These are phyloP conservation scores for Plectrocnemia conspersa DNA, from an alignment of 1,140 invertebrate species.

Conservation along the genomic window DNA sequence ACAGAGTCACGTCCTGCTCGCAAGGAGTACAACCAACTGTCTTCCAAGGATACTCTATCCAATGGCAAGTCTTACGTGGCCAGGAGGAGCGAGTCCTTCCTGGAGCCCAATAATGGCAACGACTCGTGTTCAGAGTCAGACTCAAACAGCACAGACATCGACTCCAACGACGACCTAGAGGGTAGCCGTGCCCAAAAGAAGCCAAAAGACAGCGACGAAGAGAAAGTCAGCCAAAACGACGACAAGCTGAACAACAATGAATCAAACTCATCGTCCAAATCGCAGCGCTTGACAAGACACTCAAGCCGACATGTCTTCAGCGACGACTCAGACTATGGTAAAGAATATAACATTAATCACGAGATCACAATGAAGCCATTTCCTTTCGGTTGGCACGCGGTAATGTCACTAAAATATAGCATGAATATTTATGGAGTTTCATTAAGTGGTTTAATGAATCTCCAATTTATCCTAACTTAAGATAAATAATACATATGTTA, in stretches of 20 bases:
- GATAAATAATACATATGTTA: no score
- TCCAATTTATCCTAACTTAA: no score
- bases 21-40: slow-evolving; percentile 52
- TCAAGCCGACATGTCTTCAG: slow-evolving; percentile 47
- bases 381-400: no score
- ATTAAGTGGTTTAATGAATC: no score
- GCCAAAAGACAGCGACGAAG: slow-evolving; percentile 2
- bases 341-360: no score
- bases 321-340: slow-evolving; percentile 51
- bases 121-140: slow-evolving; percentile 42
- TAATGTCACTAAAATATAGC: no score
- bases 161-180: slow-evolving; percentile 34
- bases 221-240: slow-evolving; percentile 35
- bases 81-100: slow-evolving; percentile 43
- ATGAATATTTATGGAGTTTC: no score
- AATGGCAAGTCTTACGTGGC: slow-evolving; percentile 45
- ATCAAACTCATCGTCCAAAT: slow-evolving; percentile 27
- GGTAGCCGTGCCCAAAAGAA: slow-evolving; percentile 15
- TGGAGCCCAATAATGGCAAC: slow-evolving; percentile 26
- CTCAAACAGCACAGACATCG: slow-evolving; percentile 49
- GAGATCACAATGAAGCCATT: not conserved
- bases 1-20: slow-evolving; percentile 47
- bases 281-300: slow-evolving; percentile 49
- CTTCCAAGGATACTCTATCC: slow-evolving; percentile 48
- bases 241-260: slow-evolving; percentile 45